These are phyloP conservation scores for Phrynocephalus vlangalii DNA, from an alignment of 2,797 vertebrate species.

Conservation along the genomic window DNA sequence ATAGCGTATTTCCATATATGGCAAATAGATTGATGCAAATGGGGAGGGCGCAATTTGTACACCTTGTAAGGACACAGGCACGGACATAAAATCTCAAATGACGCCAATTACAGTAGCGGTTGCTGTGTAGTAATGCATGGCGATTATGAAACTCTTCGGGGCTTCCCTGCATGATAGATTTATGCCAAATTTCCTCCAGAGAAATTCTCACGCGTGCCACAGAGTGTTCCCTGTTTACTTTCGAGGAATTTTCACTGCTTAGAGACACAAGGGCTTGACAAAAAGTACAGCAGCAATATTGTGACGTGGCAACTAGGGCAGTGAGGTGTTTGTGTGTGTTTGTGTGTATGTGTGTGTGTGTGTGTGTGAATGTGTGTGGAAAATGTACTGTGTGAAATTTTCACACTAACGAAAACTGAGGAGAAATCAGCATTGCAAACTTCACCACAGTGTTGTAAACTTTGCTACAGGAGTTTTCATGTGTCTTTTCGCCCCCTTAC, in stretches of 20 bases:
- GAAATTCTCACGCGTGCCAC: neutral
- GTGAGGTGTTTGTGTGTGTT: neutral
- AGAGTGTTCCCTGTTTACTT: neutral
- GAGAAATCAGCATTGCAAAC: neutral
- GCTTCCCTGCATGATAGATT: neutral
- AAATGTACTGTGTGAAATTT: neutral
- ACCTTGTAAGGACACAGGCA: neutral
- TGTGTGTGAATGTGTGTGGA: no score
- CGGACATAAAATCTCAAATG: neutral
- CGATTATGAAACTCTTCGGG: neutral
- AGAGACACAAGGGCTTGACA: neutral
- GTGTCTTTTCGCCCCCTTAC: no score
- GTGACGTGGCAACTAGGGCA: neutral
- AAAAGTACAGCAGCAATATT: neutral
- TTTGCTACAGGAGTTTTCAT: no score
- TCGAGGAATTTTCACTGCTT: neutral
- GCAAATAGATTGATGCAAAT: conserved; percentile 3
- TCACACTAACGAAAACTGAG: neutral
- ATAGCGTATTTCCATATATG: neutral
- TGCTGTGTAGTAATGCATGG: neutral
- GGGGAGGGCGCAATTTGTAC: no score
- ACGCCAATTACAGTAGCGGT: neutral
- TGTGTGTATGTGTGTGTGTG: neutral
- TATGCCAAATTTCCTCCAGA: neutral
- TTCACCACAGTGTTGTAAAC: conserved; percentile 1